phyloP scores from a whole-genome alignment of 2,797 vertebrate species.

The Gadopsis bispinosus region DNA sequence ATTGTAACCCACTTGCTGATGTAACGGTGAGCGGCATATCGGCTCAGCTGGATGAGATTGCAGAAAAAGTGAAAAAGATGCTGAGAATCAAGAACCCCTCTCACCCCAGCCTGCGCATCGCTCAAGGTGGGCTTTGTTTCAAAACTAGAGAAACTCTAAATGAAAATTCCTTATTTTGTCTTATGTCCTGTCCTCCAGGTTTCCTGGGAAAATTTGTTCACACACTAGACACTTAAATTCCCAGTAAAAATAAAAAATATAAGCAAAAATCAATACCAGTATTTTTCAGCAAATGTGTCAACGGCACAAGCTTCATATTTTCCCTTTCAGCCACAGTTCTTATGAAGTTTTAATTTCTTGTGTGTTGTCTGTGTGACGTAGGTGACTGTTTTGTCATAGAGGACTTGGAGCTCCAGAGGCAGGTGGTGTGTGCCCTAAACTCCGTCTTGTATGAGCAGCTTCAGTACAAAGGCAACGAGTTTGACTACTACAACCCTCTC shows the following conservation, averaged over 20 bases:
- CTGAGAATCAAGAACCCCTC: constrained; percentile 89
- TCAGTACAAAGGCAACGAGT: constrained; percentile 95
- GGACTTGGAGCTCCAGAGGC: constrained; percentile 93
- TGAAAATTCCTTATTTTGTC: neutral
- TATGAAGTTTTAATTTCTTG: neutral
- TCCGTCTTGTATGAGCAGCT: constrained; percentile 94
- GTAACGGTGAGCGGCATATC: constrained; percentile 89
- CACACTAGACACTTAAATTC: neutral
- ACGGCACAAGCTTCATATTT: neutral
- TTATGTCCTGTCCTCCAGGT: neutral
- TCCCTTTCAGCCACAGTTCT: neutral
- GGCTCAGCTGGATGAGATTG: constrained; percentile 89
- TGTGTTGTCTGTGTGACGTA: constrained; percentile 54
- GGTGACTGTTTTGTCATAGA: constrained; percentile 85
- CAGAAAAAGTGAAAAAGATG: constrained; percentile 91
- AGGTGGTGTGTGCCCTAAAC: constrained; percentile 93
- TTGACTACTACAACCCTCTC: constrained; percentile 97
- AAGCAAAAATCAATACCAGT: neutral
- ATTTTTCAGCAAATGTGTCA: neutral
- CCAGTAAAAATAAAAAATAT: neutral
- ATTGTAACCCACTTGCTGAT: constrained; percentile 95
- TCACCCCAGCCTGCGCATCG: constrained; percentile 90
- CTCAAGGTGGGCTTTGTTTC: constrained; percentile 85
- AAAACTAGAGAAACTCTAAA: neutral
- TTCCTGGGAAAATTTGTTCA: no score